Evolutionary conservation across 2,113 vertebrate species (phyloP).

Genomic region (Mesoclemmys tuberculata): DNA sequence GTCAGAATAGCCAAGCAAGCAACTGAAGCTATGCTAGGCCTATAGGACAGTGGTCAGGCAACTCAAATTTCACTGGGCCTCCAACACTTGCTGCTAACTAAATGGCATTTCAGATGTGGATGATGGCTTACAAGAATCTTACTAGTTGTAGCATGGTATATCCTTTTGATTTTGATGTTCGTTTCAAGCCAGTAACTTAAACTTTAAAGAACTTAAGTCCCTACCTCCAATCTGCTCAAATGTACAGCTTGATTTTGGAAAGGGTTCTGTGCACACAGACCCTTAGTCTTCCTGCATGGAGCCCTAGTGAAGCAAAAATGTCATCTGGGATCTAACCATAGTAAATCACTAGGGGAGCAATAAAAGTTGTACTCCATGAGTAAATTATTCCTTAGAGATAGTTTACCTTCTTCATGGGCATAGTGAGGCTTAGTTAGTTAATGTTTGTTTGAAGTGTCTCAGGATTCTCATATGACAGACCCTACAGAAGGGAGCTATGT

Average conservation of each 20-base stretch:
- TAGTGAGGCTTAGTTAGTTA: background rate
- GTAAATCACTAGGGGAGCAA: background rate
- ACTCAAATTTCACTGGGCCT: no score
- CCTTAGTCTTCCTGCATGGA: background rate
- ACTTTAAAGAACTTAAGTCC: background rate
- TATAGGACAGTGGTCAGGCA: no score
- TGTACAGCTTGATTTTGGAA: background rate
- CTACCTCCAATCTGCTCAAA: background rate
- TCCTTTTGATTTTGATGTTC: background rate
- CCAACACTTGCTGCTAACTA: background rate
- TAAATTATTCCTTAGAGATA: background rate
- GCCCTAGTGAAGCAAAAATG: background rate
- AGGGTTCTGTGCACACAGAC: background rate
- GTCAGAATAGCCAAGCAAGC: no score
- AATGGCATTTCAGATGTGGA: accelerated
- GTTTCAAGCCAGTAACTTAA: background rate
- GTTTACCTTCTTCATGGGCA: background rate
- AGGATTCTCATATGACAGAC: background rate
- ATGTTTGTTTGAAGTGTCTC: background rate
- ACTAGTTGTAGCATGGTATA: background rate
- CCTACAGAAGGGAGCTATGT: background rate
- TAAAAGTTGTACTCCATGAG: background rate
- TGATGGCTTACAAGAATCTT: background rate
- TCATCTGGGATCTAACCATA: background rate
- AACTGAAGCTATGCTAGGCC: no score